These are phyloP conservation scores for Drosophila nasuta DNA, from an alignment of 1,140 invertebrate species.

Conservation along the genomic window DNA sequence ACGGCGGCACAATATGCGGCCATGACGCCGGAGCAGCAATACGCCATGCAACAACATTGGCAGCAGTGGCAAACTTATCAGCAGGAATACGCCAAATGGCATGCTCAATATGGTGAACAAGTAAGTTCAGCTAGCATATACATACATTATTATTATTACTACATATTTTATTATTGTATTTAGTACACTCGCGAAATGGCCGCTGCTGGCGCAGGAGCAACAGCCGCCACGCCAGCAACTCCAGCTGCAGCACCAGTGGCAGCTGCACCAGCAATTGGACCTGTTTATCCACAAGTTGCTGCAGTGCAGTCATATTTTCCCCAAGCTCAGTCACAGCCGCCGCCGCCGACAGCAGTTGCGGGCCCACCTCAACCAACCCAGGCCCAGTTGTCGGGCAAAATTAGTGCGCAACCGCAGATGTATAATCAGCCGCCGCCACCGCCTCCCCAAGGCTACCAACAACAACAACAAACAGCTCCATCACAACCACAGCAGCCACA, in stretches of 20 bases:
- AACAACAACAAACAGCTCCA: constrained; percentile 48
- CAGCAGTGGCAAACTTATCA: constrained; percentile 94
- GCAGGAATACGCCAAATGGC: constrained; percentile 93
- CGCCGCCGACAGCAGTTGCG: background rate
- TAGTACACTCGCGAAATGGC: constrained; percentile 84
- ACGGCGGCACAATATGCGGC: constrained; percentile 89
- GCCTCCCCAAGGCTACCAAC: constrained; percentile 74
- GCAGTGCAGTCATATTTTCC: constrained; percentile 13
- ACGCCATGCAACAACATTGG: constrained; percentile 90
- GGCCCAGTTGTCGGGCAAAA: constrained; percentile 60
- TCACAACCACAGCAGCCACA: constrained; percentile 18
- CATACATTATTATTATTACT: too few species aligned
- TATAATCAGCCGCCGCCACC: constrained; percentile 85
- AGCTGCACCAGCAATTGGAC: constrained; percentile 27
- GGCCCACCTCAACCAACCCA: constrained; percentile 34
- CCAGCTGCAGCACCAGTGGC: constrained; percentile 15
- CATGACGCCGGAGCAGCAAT: constrained; percentile 84
- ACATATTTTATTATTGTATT: background rate
- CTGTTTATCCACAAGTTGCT: constrained; percentile 42
- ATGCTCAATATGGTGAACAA: constrained; percentile 92
- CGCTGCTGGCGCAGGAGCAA: constrained; percentile 54
- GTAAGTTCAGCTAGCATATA: constrained; percentile 78
- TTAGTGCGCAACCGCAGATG: constrained; percentile 75
- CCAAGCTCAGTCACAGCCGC: constrained; percentile 10
- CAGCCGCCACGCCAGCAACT: constrained; percentile 27